Base-by-base conservation (phyloP, 2,888 invertebrate species). In the Odontocolon sp. region DNA sequence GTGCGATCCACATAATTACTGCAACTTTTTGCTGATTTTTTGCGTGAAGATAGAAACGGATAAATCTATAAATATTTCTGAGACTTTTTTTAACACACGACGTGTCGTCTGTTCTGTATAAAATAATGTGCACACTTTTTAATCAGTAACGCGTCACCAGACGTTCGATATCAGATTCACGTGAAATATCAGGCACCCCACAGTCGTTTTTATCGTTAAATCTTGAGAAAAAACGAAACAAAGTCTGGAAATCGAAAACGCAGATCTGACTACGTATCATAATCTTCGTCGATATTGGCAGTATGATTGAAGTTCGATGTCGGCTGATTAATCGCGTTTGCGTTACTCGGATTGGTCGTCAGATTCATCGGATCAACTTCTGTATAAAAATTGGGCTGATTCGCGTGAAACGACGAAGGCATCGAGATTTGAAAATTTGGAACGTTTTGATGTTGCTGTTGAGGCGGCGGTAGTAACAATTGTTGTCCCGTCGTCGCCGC, bases 321-420 rank as follows among this genome's bases (percentile, higher is more conserved):
- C 38, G 88, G 81, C 50, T 85, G 85, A 77, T 83, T 85, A 47
- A 80, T 78, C 16, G 84, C 45, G 59, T 79, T 83, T 45, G 79
- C 77, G 72, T 56, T 78, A 14, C 82, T 69, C 42, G 82, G 45
- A 70, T 82, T 84, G 67, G 81, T 84, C 76, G 83, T 85, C 67
- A 86, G 57, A 82, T 85, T 87, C 47, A 83, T 79, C 31, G 89
- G 87, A 79, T 90, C 87, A 42, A 90, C 80, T 83, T 90, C 90
- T 3, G 88, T 90, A 80, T 90, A 90, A 85, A 90, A 90, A 79
- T 90, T 90, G 75, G 90, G 90, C 83, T 89, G 89, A 71, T 84
- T 87, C 78, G 86, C 84, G 80, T 86, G 84, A 80, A 87, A 90
- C 3, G 88, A 82, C 33, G 87, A 81, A 71, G 90, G 87, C 80